Percentiles rank a stretch among this genome's conserved stretches.
phyloP scores from a whole-genome alignment of 2,113 vertebrate species.

The Neogobius melanostomus region DNA sequence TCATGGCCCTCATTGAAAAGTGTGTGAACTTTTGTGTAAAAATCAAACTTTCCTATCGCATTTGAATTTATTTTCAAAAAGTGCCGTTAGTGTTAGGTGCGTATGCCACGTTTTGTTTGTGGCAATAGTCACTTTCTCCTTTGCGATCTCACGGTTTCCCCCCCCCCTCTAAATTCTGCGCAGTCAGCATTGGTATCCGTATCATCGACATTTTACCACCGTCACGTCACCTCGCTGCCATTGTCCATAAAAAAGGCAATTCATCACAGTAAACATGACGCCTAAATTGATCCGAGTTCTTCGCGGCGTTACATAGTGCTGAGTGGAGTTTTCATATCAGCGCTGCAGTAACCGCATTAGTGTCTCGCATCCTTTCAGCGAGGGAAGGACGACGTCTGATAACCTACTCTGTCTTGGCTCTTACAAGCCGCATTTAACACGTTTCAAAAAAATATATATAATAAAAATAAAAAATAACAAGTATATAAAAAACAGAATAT shows the following conservation, averaged over 20 bases:
- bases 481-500: constrained; percentile 35
- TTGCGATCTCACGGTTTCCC: too few species aligned
- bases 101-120: constrained; percentile 9
- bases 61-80: not conserved
- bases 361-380: not conserved
- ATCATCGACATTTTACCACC: not conserved
- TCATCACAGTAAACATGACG: constrained; percentile 12
- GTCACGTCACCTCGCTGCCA: not conserved
- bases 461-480: constrained; percentile 12
- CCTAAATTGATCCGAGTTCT: not conserved
- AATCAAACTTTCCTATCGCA: too few species aligned
- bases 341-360: not conserved
- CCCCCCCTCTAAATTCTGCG: not conserved
- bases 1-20: too few species aligned
- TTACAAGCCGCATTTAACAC: constrained; percentile 16
- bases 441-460: constrained; percentile 24
- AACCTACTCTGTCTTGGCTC: not conserved
- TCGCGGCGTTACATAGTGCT: not conserved
- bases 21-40: too few species aligned
- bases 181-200: constrained; percentile 5
- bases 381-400: not conserved
- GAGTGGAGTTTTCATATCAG: constrained; percentile 5
- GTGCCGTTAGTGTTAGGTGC: not conserved
- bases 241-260: constrained; percentile 7
- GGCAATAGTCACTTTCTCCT: not conserved